Evolutionary conservation across 2,113 vertebrate genomes (phyloP).

Genomic region (Sula dactylatra): DNA sequence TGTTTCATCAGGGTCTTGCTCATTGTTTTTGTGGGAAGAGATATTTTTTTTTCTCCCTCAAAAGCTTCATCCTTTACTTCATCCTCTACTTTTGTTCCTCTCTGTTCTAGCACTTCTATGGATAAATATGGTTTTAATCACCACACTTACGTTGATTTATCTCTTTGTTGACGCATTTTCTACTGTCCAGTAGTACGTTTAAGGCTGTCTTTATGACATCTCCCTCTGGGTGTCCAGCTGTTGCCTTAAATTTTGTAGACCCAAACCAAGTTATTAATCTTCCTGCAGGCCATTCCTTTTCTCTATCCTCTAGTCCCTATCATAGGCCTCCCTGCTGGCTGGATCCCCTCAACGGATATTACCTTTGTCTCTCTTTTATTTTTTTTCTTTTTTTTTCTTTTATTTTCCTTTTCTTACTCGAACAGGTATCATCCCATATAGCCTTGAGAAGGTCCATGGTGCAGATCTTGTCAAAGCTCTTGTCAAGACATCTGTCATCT

Average conservation of each 20-base stretch:
- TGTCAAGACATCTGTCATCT: not conserved
- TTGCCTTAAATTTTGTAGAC: not conserved
- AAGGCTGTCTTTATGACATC: not conserved
- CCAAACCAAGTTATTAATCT: not conserved
- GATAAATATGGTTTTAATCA: not conserved
- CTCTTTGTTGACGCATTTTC: not conserved
- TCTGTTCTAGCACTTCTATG: not conserved
- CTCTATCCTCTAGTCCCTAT: not conserved
- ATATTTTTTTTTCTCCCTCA: too few species aligned
- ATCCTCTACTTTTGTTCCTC: not conserved
- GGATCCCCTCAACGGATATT: not conserved
- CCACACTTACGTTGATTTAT: not conserved
- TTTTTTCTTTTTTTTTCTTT: not conserved
- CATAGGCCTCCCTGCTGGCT: not conserved
- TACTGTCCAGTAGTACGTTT: not conserved
- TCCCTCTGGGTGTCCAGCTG: not conserved
- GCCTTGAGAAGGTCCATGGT: not conserved
- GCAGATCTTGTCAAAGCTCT: not conserved
- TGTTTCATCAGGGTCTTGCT: not conserved
- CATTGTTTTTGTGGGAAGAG: not conserved
- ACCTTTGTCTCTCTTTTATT: not conserved
- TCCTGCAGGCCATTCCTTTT: not conserved
- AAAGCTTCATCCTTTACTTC: not conserved
- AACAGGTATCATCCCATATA: not conserved
- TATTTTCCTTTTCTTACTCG: not conserved